Percentiles rank a stretch among this genome's conserved stretches.
Conservation (phyloP, 2,113 vertebrate species). For the Taurulus bubalis region DNA sequence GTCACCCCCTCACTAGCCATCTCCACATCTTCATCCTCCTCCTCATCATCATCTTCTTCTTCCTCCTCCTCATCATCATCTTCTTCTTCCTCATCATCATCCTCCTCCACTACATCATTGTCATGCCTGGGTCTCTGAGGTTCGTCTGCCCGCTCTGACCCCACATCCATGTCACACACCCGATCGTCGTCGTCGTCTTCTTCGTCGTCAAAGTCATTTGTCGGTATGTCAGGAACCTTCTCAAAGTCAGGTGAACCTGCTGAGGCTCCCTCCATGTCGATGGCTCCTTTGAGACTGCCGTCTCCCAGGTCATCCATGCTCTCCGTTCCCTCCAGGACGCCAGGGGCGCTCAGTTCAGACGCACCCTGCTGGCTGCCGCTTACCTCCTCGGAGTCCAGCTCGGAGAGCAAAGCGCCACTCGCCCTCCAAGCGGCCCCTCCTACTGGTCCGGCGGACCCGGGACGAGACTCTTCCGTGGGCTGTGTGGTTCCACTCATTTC, state of each 20-base stretch:
- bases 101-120: slow-evolving; percentile 53
- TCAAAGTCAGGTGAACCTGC: slow-evolving; percentile 83
- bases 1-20: slow-evolving; percentile 86
- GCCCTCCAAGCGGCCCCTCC: slow-evolving; percentile 77
- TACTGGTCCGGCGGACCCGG: slow-evolving; percentile 79
- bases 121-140: slow-evolving; percentile 66
- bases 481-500: slow-evolving; percentile 87
- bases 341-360: slow-evolving; percentile 84
- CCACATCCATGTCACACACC: slow-evolving; percentile 86
- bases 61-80: slow-evolving; percentile 74
- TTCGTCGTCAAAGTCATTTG: slow-evolving; percentile 78
- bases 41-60: slow-evolving; percentile 73
- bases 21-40: slow-evolving; percentile 84
- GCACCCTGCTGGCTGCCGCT: slow-evolving; percentile 86
- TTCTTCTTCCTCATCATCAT: slow-evolving; percentile 75
- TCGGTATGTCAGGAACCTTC: slow-evolving; percentile 81
- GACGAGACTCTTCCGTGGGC: slow-evolving; percentile 83
- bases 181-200: slow-evolving; percentile 73
- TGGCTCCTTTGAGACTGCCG: slow-evolving; percentile 83
- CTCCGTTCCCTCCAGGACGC: slow-evolving; percentile 85
- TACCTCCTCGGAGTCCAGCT: slow-evolving; percentile 85
- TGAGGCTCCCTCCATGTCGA: slow-evolving; percentile 82
- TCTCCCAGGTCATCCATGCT: slow-evolving; percentile 85
- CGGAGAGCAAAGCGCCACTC: slow-evolving; percentile 75
- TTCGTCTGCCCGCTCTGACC: slow-evolving; percentile 81